Base-by-base conservation (phyloP, 2,888 invertebrate species). In the Eustalomyia histrio region DNA sequence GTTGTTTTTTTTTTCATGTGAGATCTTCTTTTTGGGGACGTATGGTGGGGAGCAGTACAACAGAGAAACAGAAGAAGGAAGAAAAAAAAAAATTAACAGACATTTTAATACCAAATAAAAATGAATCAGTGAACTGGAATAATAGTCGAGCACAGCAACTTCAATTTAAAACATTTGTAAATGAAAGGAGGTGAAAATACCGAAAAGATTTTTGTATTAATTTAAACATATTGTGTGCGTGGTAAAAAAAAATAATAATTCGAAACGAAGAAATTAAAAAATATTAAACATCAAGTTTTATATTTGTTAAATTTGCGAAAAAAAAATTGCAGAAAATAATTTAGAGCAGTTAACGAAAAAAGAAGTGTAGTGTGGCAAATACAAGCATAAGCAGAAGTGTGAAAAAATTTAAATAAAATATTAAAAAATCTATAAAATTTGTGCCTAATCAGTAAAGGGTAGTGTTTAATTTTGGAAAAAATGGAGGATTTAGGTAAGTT, bases 401-500 rank as follows among this genome's bases (percentile, higher is more conserved):
- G 21, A 50, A 47, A 14, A 29, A 21, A 58, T 50, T 18, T 14
- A 29, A 2, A 60, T 14, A 39, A 18, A 50, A 52, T 52, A 43
- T 33, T 24, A 53, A 72, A 63, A 57, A 33, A 18, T 29, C 47
- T 33, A 47, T 35, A 0, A 6, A 67, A 35, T 43, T 65, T 29
- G 14, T 52, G 16, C 52, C 17, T 69, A 39, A 17, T 50, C 12
- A 33, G 52, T 35, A 71, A 47, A 47, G 29, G n/a, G n/a, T 7
- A 61, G n/a, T 50, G 10, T 43, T 57, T 24, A 64, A 68, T 58
- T 64, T 52, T 58, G n/a, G 35, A 65, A 58, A 53, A 33, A 68
- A 82, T 82, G 82, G 82, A 82, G 47, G 82, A 82, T 68, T 79
- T 82, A 53, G 82, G 82, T 82, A 64, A 82, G 82, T 76, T 18